Conservation (phyloP, 2,113 vertebrate species). For the Chloropsis cyanopogon region DNA sequence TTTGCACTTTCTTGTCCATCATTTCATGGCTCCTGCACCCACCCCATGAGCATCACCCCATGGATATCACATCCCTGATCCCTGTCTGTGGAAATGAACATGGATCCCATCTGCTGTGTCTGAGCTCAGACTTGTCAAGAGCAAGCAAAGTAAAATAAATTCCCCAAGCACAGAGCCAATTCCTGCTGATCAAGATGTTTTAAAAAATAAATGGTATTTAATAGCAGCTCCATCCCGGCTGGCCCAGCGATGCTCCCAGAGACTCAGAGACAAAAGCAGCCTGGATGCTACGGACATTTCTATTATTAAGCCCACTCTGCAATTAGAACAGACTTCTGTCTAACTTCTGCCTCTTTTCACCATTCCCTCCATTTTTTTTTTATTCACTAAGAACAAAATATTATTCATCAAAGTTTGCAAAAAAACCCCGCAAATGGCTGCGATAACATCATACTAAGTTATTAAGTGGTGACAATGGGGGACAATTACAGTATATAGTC, state of each 20-base stretch:
- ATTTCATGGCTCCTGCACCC: neutral
- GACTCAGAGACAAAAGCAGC: conserved; percentile 14
- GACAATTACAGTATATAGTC: conserved; percentile 62
- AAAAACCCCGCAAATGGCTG: neutral
- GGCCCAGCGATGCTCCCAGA: neutral
- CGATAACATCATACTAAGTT: conserved; percentile 38
- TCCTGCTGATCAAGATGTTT: conserved; percentile 16
- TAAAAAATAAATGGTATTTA: conserved; percentile 3
- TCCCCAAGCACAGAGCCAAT: neutral
- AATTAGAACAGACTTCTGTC: conserved; percentile 24
- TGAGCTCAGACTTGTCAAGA: neutral
- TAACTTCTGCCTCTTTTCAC: conserved; percentile 28
- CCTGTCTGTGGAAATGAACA: neutral
- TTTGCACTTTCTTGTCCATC: neutral
- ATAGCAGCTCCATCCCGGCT: neutral
- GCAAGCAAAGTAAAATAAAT: neutral
- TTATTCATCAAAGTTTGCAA: conserved; percentile 56
- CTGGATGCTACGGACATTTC: neutral
- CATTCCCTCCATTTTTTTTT: conserved; percentile 14
- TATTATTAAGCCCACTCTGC: neutral
- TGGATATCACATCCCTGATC: neutral
- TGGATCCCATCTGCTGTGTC: neutral
- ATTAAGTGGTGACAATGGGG: conserved; percentile 57
- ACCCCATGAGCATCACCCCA: neutral
- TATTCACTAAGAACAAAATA: conserved; percentile 56